These are phyloP conservation scores for Falco punctatus DNA, from an alignment of 2,113 vertebrate genomes.

Conservation along the genomic window DNA sequence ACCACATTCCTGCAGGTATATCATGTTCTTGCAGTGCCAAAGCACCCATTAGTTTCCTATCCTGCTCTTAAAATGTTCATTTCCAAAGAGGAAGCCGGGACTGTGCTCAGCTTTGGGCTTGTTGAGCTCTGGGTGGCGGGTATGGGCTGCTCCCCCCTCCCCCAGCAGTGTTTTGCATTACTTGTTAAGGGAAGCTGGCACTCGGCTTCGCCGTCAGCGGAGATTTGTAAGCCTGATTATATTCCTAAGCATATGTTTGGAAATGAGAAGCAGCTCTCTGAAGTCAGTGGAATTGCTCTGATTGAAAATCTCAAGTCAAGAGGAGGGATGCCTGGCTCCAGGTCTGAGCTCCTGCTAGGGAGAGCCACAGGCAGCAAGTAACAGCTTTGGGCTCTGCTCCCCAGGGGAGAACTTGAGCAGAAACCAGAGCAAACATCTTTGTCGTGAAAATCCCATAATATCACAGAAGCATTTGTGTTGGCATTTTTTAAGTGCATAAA, in stretches of 20 bases:
- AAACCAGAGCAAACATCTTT: neutral
- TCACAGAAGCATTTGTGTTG: neutral
- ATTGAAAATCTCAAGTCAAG: conserved; percentile 36
- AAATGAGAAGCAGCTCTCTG: conserved; percentile 32
- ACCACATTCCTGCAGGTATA: neutral
- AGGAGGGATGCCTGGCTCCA: neutral
- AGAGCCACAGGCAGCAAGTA: neutral
- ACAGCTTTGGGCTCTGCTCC: neutral
- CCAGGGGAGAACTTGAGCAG: fast-evolving
- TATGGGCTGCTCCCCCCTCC: neutral
- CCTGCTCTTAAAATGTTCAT: neutral
- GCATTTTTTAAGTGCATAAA: neutral
- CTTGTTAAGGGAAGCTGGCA: conserved; percentile 18
- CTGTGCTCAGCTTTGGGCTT: neutral
- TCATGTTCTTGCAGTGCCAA: neutral
- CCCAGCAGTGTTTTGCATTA: neutral
- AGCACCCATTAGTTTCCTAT: neutral
- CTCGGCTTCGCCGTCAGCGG: neutral
- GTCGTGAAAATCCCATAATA: neutral
- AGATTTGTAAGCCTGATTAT: conserved; percentile 50
- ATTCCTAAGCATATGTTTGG: conserved; percentile 46
- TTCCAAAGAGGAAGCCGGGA: neutral
- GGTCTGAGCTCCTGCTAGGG: neutral
- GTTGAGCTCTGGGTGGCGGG: neutral
- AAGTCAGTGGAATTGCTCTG: conserved; percentile 32